Conservation (phyloP, 37 sponge, comb jelly and placozoan genomes). For the Crambe crambe region DNA sequence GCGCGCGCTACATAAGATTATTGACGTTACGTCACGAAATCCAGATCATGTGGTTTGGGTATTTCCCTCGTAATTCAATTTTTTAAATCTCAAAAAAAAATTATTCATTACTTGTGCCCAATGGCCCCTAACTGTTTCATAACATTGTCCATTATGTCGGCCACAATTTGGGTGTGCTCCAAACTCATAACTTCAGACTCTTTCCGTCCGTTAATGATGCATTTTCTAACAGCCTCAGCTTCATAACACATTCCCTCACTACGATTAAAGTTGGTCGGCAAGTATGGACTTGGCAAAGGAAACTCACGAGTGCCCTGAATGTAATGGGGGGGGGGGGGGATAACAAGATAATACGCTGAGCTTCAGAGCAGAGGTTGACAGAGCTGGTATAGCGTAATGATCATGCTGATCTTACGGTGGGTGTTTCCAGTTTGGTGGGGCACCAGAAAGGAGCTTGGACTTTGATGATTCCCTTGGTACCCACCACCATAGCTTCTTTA, state of each 20-base stretch:
- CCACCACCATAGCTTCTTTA: conserved; percentile 61
- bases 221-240: conserved; percentile 65
- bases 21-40: no score
- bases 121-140: conserved; percentile 7
- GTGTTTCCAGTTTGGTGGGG: conserved; percentile 61
- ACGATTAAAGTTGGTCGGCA: conserved; percentile 37
- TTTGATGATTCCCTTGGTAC: conserved; percentile 72
- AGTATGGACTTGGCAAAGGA: conserved; percentile 38
- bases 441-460: conserved; percentile 66
- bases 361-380: no score
- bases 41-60: no score
- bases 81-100: neutral
- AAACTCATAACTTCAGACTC: conserved; percentile 62
- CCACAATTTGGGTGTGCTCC: conserved; percentile 50
- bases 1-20: no score
- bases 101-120: neutral
- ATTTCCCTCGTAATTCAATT: neutral
- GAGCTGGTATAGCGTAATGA: no score
- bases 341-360: neutral
- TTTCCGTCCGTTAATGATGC: conserved; percentile 45
- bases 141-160: conserved; percentile 63
- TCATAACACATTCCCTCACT: conserved; percentile 78
- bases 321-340: neutral
- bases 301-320: conserved; percentile 37
- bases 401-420: conserved; percentile 20